Evolutionary conservation across 2,113 vertebrate species (phyloP).

Genomic region (Mormyrus iriodes): DNA sequence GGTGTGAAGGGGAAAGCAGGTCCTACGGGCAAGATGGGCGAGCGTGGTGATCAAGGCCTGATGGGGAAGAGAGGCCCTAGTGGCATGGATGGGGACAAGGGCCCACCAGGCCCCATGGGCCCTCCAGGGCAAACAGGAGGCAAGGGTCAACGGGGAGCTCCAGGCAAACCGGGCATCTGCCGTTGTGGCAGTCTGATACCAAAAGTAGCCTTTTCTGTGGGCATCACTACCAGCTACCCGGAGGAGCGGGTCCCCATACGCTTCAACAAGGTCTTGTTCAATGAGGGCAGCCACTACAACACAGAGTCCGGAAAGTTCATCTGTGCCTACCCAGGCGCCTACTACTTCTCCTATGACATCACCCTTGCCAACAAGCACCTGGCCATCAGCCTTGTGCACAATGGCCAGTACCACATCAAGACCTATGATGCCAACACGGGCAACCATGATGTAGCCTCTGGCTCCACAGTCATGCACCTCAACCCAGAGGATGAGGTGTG

Average conservation of each 20-base stretch:
- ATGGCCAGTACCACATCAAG: conserved; percentile 86
- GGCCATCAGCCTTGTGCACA: conserved; percentile 87
- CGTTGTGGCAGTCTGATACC: conserved; percentile 83
- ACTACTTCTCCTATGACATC: conserved; percentile 96
- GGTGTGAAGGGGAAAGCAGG: conserved; percentile 84
- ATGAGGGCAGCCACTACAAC: conserved; percentile 89
- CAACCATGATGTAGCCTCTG: conserved; percentile 92
- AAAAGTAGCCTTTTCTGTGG: conserved; percentile 90
- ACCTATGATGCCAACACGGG: conserved; percentile 96
- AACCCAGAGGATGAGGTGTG: conserved; percentile 95
- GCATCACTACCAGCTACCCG: conserved; percentile 95
- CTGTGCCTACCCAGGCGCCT: conserved; percentile 89
- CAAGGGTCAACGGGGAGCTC: conserved; percentile 71
- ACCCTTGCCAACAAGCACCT: conserved; percentile 96
- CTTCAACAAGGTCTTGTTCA: conserved; percentile 93
- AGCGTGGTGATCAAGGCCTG: conserved; percentile 80
- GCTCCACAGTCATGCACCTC: conserved; percentile 83
- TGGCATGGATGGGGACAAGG: conserved; percentile 68
- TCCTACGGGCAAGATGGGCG: conserved; percentile 74
- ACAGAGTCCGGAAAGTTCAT: conserved; percentile 88
- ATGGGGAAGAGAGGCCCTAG: conserved; percentile 80
- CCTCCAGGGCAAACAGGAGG: conserved; percentile 72
- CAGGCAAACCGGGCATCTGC: conserved; percentile 74
- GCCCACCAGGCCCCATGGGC: conserved; percentile 67
- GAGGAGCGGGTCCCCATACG: conserved; percentile 79